These are phyloP conservation scores for Tiphia femorata DNA, from an alignment of 2,888 invertebrate species.

Conservation along the genomic window DNA sequence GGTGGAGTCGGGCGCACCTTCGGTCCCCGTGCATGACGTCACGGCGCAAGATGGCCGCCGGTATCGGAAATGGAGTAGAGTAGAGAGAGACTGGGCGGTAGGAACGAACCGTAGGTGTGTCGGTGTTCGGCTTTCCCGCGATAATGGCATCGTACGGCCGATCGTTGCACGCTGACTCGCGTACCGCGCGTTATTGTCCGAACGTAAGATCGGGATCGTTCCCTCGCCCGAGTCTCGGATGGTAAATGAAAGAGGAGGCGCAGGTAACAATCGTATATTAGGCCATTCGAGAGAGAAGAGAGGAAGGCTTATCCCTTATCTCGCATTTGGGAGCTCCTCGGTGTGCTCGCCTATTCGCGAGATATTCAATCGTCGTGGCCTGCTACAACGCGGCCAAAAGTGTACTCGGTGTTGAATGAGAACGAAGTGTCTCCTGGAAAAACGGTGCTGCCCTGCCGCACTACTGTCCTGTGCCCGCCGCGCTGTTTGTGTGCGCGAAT, in stretches of 20 bases:
- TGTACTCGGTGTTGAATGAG: neutral
- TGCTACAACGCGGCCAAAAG: too few relatives aligned
- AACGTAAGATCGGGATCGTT: slow-evolving; percentile 31
- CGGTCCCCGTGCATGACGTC: slow-evolving; percentile 72
- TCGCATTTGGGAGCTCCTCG: too few relatives aligned
- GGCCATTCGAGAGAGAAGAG: neutral
- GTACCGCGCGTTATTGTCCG: slow-evolving; percentile 24
- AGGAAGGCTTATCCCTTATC: too few relatives aligned
- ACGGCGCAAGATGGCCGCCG: slow-evolving; percentile 83
- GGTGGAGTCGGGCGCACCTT: slow-evolving; percentile 40
- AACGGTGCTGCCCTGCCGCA: neutral
- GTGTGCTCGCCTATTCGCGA: too few relatives aligned
- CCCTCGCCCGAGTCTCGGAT: slow-evolving; percentile 30
- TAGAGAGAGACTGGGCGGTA: slow-evolving; percentile 78
- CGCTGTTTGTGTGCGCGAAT: neutral
- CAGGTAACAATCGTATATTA: neutral
- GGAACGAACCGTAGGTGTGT: slow-evolving; percentile 81
- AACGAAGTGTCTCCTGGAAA: neutral
- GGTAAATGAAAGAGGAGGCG: slow-evolving; percentile 20
- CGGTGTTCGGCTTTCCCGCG: slow-evolving; percentile 64
- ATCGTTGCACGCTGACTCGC: slow-evolving; percentile 30
- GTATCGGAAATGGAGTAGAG: slow-evolving; percentile 77
- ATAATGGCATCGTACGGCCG: slow-evolving; percentile 45
- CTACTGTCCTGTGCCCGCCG: neutral
- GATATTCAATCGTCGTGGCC: too few relatives aligned